Base-by-base conservation (phyloP, 1,140 invertebrate genomes). In the Eumaeus atala region DNA sequence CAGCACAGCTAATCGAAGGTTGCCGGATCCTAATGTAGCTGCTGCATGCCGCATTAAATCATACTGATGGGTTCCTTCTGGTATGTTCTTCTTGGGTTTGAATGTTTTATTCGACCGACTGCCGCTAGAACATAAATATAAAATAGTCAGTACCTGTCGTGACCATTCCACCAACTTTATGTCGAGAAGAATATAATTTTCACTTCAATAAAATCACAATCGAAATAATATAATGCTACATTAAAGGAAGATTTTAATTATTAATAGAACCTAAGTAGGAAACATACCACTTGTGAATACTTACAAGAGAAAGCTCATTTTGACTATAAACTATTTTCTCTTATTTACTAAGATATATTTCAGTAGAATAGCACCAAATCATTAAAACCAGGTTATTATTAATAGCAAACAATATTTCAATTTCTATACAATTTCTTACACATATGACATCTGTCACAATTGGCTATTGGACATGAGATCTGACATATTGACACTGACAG, bases 11-110 rank as follows among this genome's bases (percentile, higher is more conserved):
- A 98, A 89, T 58, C 97, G 89, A 47, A 99, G 89, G 89, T 99
- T 99, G 10, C 98, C 98, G 38, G 97, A 99, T 14, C 98, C 98
- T 40, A 99, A 88, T 0, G 98, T 99, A 12, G 97, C 97, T 16
- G 97, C 97, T 18, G 98, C 98, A 92, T 99, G 98, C 90, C 98
- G 97, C 97, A 99, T 98, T 77, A 99, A 89, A 82, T 99, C 97
- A 95, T 99, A 98, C 77, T 99, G 97, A 90, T 99, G 97, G 9
- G 97, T 98, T 44, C 97, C 97, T 89, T 99, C 98, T 4, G 97
- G 97, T 76, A 99, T 99, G 88, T 99, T 98, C 84, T 99, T 99
- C 89, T 99, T 98, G 59, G 98, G 98, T 85, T 99, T 99, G 81
- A 99, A 99, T 44, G 97, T 97, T 90, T 97, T 97, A 49, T 96